Evolutionary conservation across 2,797 vertebrate genomes (phyloP), one percentile per base, ranked within the genome.

Genomic region (Tenualosa thibaudeaui): DNA sequence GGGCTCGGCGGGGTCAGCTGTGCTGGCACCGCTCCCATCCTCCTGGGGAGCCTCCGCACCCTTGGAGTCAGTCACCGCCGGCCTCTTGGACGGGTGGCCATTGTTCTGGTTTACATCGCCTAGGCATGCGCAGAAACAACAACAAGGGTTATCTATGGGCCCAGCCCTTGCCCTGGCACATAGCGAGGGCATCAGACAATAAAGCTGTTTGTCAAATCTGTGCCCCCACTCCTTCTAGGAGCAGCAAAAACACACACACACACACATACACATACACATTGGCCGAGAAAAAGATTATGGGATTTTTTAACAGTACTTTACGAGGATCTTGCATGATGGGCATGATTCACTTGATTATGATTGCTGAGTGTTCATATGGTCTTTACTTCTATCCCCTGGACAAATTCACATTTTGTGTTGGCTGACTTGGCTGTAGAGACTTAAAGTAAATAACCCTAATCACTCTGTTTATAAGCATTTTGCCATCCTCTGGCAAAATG

Each of bases 31-130:
- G 0, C 87, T 93, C 96, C 97, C 95, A 92, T 93, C 94, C 94
- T 96, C 96, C 96, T 89, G 94, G 22, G 97, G 96, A 91, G 94
- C 95, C 91, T 92, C 93, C 88, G 93, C 89, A 89, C 90, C 93
- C 92, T 94, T 96, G 97, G 97, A 96, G 97, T 98, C 97, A 96
- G 97, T 97, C 97, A 96, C 97, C 96, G 92, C 96, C 89, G 96
- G 93, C 95, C 94, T 96, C 97, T 96, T 94, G 92, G 93, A 95
- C 95, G 97, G 89, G 95, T 93, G 91, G 93, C 96, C 97, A 99
- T 99, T 99, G 98, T 99, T 97, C 97, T 95, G 95, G 93, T 93
- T 96, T 85, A 96, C 97, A 98, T 99, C 96, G 87, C 89, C 93
- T 93, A 91, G 90, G 94, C 97, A 97, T 99, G 96, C 93, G 95